Base-by-base conservation (phyloP, 2,797 vertebrate species). In the Sphenopsis melanotis region DNA sequence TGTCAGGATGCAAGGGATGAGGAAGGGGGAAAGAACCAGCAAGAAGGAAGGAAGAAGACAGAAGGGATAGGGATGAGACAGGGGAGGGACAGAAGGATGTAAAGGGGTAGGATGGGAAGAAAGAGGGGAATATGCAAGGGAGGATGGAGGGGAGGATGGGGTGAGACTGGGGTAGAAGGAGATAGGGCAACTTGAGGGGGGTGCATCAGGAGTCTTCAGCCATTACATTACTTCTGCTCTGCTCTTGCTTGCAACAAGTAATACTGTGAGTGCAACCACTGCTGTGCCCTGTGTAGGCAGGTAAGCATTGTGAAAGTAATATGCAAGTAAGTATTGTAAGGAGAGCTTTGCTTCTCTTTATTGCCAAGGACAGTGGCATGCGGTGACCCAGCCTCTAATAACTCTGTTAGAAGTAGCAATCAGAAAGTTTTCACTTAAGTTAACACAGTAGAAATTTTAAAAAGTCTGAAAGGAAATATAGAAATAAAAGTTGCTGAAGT, bases 401-500 rank as follows among this genome's bases (percentile, higher is more conserved):
- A 63, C 10, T 86, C 32, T 37, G 18, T 12, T 34, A 79, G 36
- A 65, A 80, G 39, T 5, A 90, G 69, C 27, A 70, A 42, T 55
- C 47, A 85, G 26, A 89, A 93, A 78, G 32, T 34, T 83, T 91
- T 4, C 6, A 36, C 15, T 92, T 83, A 81, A 76, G 70, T 83
- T 81, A 89, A 66, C 39, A 79, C 41, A 36, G 55, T 3, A 6
- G 37, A 89, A 96, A 94, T 75, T 82, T 81, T 88, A 4, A 88
- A 27, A 47, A 57, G 19, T 29, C 29, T 76, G 60, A 72, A 84
- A 93, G 24, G 15, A 90, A 90, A 76, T 27, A 68, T 0, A 92
- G 66, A 94, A 91, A 88, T 60, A 66, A 83, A 91, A 86, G 15
- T 72, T 71, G 27, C 11, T 46, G 36, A 90, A 93, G 11, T 36